Evolutionary conservation across 2,113 vertebrate genomes (phyloP), one percentile per base, ranked within the genome.

Genomic region (Sigmodon hispidus): DNA sequence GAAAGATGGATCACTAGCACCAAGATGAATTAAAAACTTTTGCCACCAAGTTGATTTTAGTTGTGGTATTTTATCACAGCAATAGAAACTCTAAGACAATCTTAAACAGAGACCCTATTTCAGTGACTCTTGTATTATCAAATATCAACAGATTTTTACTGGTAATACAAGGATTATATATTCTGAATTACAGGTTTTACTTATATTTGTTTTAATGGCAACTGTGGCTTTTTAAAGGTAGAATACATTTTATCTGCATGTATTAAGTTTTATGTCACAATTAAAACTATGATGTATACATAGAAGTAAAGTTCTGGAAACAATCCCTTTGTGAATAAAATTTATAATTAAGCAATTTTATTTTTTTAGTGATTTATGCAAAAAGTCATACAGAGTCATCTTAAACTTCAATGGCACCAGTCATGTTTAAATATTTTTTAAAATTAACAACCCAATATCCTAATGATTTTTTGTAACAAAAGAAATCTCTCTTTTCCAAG

Each of bases 341-440:
- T 95, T 26, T 72, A 92, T 96, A 90, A 92, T 92, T 55, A 55
- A 87, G 57, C 55, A 96, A 93, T 17, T 61, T 86, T 0, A 0
- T 92, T 97, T 65, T 65, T 97, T 92, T 91, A 93, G 40, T 92
- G 79, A 97, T 72, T 97, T 88, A 79, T 97, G 90, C 80, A 96
- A 96, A 73, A 97, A 95, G 89, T 96, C 86, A 90, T 89, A 84
- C 29, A 97, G 91, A 91, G 87, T 69, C 1, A 21, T 29, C 95
- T 96, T 95, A 86, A 95, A 94, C 91, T 79, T 76, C 40, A 95
- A 50, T 22, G 31, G 36, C 48, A 4, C 29, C 13, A 72, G 17
- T 77, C 61, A 88, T 81, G 92, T 84, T 93, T 16, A 65, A 91
- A 73, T 57, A 24, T 31, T 73, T 87, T 72, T 92, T 80, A 7